A percentile compares a stretch with the other conserved stretches of the same genome.
Conservation (phyloP, 2,113 vertebrate species). For the Epinephelus lanceolatus region DNA sequence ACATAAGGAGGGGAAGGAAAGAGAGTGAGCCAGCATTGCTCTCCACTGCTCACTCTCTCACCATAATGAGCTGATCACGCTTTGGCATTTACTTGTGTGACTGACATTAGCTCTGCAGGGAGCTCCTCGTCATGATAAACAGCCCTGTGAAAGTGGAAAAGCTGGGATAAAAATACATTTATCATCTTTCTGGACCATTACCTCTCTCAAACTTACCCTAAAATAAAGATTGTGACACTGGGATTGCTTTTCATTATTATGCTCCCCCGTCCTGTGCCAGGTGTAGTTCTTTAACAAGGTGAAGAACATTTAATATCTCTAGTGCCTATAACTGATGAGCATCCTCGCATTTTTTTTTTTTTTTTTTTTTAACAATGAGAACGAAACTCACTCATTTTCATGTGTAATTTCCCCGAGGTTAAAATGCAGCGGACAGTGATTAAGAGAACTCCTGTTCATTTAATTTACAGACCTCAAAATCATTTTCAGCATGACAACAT, state of each 20-base stretch:
- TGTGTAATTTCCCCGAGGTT: slow-evolving; percentile 51
- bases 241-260: slow-evolving; percentile 29
- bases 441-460: slow-evolving; percentile 50
- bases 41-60: slow-evolving; percentile 16
- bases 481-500: slow-evolving; percentile 37
- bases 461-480: slow-evolving; percentile 60
- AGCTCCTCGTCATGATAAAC: slow-evolving; percentile 57
- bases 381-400: slow-evolving; percentile 37
- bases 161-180: slow-evolving; percentile 47
- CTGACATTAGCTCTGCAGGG: slow-evolving; percentile 58
- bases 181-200: slow-evolving; percentile 61
- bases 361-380: slow-evolving; percentile 49
- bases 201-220: slow-evolving; percentile 23
- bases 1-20: slow-evolving; percentile 5
- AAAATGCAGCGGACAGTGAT: slow-evolving; percentile 49
- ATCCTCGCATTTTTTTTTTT: slow-evolving; percentile 24
- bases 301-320: slow-evolving; percentile 40
- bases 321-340: slow-evolving; percentile 34
- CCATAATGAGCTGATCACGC: slow-evolving; percentile 58
- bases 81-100: slow-evolving; percentile 49
- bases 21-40: slow-evolving; percentile 4
- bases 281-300: slow-evolving; percentile 39
- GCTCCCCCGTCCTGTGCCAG: slow-evolving; percentile 12
- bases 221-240: slow-evolving; percentile 43
- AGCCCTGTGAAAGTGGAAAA: slow-evolving; percentile 38